These are phyloP conservation scores for Butorides virescens DNA, from an alignment of 2,113 vertebrate species.

Conservation along the genomic window DNA sequence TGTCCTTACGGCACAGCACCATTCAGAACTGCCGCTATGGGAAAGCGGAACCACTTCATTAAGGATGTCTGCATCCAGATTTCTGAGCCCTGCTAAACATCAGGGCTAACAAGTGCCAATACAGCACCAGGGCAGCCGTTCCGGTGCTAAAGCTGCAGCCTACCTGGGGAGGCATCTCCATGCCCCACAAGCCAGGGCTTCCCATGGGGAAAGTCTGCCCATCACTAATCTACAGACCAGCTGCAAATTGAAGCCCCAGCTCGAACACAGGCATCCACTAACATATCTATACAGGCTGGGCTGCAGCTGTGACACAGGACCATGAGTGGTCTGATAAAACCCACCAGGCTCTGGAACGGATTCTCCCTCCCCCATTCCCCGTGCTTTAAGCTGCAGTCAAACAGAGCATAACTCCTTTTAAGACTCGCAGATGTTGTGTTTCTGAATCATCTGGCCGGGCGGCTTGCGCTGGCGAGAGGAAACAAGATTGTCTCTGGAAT, in stretches of 20 bases:
- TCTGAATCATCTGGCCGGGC: conserved; percentile 18
- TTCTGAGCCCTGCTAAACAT: neutral
- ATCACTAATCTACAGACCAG: neutral
- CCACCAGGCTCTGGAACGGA: neutral
- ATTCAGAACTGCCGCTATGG: neutral
- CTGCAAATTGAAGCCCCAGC: neutral
- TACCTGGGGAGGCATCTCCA: neutral
- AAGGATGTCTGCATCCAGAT: neutral
- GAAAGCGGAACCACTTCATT: neutral
- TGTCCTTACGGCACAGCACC: rapidly evolving
- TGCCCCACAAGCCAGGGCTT: neutral
- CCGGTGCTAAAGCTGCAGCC: neutral
- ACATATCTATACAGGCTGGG: neutral
- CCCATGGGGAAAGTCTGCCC: neutral
- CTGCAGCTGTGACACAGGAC: neutral
- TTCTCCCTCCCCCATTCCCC: neutral
- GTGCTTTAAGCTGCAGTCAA: neutral
- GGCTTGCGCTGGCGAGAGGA: neutral
- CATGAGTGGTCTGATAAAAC: neutral
- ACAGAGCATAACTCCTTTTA: conserved; percentile 33
- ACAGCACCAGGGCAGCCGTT: neutral
- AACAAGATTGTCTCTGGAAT: conserved; percentile 35
- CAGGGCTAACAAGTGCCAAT: neutral
- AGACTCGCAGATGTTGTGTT: conserved; percentile 26
- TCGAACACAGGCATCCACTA: neutral